Conservation (phyloP, 2,888 invertebrate species). For the Drosophila paranaensis region DNA sequence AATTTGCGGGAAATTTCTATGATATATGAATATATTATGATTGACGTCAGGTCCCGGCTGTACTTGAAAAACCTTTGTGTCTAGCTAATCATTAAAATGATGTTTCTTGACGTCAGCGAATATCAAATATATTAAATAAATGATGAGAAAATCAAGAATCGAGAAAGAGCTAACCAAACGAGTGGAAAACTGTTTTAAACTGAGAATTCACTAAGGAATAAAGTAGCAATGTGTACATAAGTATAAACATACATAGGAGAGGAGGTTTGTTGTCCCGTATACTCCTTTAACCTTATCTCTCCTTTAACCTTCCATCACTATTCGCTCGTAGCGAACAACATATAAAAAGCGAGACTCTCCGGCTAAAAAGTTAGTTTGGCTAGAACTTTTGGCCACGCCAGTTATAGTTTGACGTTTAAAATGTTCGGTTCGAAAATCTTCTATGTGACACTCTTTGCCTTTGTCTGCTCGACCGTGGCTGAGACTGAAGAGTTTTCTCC, state of each 20-base stretch:
- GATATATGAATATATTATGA: background rate
- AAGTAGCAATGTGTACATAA: no score
- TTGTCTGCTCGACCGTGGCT: slow-evolving; percentile 19
- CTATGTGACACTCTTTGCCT: slow-evolving; percentile 30
- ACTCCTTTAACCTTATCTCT: background rate
- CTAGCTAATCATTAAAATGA: background rate
- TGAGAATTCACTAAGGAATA: no score
- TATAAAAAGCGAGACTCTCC: slow-evolving; percentile 21
- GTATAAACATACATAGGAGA: background rate
- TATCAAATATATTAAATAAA: background rate
- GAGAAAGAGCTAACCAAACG: background rate
- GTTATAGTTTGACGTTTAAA: background rate
- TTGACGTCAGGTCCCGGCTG: background rate
- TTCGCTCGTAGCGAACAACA: background rate
- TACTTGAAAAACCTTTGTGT: background rate
- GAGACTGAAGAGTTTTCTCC: no score
- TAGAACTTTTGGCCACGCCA: slow-evolving; percentile 6
- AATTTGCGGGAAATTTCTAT: background rate
- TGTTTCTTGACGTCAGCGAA: no score
- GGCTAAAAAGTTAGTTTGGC: slow-evolving; percentile 17
- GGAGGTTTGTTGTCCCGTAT: background rate
- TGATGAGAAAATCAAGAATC: background rate
- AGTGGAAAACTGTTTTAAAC: background rate
- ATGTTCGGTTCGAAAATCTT: slow-evolving; percentile 32
- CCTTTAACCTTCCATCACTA: no score